Percentiles rank a stretch among this genome's conserved stretches.
phyloP scores from a whole-genome alignment of 2,113 vertebrate genomes.

The Stigmatopora nigra region DNA sequence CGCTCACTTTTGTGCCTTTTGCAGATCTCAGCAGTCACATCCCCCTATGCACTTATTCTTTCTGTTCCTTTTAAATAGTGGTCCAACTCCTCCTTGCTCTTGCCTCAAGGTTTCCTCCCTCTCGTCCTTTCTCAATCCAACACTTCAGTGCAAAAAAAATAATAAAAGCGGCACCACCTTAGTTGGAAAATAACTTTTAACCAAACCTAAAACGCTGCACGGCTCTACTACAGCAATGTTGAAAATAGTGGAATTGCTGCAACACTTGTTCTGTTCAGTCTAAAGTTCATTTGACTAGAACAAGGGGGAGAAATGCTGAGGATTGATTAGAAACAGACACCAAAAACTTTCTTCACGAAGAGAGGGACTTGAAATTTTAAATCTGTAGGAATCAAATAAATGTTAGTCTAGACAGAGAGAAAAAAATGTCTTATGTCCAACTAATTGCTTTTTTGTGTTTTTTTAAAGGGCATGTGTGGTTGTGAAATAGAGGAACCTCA shows the following conservation, averaged over 20 bases:
- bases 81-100: conserved; percentile 27
- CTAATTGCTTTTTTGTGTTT: background rate
- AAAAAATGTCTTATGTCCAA: no score
- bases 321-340: conserved; percentile 1
- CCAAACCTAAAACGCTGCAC: background rate
- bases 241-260: background rate
- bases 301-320: no score
- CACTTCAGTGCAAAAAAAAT: background rate
- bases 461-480: background rate
- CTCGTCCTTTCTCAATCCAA: background rate
- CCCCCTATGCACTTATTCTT: background rate
- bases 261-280: background rate
- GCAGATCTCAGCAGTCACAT: conserved; percentile 2
- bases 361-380: no score
- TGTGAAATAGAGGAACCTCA: background rate
- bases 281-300: background rate
- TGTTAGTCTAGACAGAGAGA: no score
- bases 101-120: background rate
- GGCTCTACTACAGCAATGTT: background rate
- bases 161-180: background rate
- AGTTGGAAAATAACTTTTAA: background rate
- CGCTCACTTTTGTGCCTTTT: background rate
- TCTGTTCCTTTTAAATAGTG: conserved; percentile 31
- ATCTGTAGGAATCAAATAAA: background rate
- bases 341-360: background rate